These are phyloP conservation scores for Vidua macroura DNA, from an alignment of 2,113 vertebrate species.

Conservation along the genomic window DNA sequence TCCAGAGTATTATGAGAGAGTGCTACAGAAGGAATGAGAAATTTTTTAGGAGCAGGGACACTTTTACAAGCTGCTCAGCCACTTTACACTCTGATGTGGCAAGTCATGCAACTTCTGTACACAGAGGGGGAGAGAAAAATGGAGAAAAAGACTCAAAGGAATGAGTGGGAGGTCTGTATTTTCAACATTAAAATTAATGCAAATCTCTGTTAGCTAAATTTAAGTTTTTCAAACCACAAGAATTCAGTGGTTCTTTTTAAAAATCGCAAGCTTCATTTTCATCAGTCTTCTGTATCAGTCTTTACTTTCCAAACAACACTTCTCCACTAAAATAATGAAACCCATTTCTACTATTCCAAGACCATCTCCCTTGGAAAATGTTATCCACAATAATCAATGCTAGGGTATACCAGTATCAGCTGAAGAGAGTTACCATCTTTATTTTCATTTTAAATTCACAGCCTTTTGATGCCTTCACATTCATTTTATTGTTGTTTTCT, in stretches of 20 bases:
- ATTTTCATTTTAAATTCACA: neutral
- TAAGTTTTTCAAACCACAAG: neutral
- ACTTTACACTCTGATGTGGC: neutral
- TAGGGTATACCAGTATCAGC: neutral
- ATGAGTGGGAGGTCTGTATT: neutral
- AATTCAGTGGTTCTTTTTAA: neutral
- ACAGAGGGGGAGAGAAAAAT: neutral
- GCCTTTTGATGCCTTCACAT: neutral
- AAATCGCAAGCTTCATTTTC: neutral
- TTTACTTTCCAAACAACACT: neutral
- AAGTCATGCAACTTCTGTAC: neutral
- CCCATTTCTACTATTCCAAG: neutral
- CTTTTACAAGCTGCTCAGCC: neutral
- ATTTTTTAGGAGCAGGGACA: neutral
- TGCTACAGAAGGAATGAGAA: neutral
- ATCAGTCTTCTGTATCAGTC: neutral
- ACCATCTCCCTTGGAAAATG: neutral
- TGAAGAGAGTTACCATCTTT: neutral
- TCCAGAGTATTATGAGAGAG: neutral
- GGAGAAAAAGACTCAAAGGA: neutral
- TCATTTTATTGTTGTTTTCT: neutral
- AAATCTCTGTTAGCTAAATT: neutral
- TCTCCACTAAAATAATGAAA: neutral
- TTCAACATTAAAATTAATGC: neutral
- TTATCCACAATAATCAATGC: neutral